Percentiles rank a stretch among this genome's conserved stretches.
Evolutionary conservation across 1,140 invertebrate species (phyloP).

Genomic region (Aphaenogaster ashmeadi): DNA sequence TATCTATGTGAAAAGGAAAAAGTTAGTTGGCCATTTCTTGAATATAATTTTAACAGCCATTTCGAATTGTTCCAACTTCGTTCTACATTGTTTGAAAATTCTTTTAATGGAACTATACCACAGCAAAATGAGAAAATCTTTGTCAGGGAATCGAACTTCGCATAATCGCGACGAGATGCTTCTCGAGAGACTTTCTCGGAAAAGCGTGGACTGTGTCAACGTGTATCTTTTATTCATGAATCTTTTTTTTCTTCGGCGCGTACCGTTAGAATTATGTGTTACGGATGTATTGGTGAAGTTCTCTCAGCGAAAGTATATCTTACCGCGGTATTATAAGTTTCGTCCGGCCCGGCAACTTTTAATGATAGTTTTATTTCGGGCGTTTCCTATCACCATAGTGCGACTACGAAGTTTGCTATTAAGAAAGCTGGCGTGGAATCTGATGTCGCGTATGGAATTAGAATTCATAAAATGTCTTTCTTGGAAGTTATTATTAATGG

Average conservation of each 20-base stretch:
- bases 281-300: constrained; percentile 61
- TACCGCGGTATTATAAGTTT: constrained; percentile 54
- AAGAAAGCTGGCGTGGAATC: constrained; percentile 31
- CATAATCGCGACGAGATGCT: constrained; percentile 54
- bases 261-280: constrained; percentile 55
- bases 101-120: constrained; percentile 43
- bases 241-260: constrained; percentile 15
- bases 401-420: constrained; percentile 51
- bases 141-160: constrained; percentile 44
- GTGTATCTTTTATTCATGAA: constrained; percentile 64
- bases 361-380: constrained; percentile 61
- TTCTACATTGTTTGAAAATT: constrained; percentile 41
- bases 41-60: constrained; percentile 41
- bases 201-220: constrained; percentile 46
- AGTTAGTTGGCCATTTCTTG: constrained; percentile 17
- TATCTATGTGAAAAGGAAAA: not conserved
- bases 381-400: constrained; percentile 28
- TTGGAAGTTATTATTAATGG: not conserved
- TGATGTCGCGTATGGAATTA: not conserved
- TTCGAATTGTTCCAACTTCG: constrained; percentile 21
- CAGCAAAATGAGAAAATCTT: constrained; percentile 59
- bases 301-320: constrained; percentile 47
- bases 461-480: not conserved
- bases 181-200: constrained; percentile 39
- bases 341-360: constrained; percentile 46